Evolutionary conservation across 2,888 invertebrate genomes (phyloP).

Genomic region (Bembecia ichneumoniformis): DNA sequence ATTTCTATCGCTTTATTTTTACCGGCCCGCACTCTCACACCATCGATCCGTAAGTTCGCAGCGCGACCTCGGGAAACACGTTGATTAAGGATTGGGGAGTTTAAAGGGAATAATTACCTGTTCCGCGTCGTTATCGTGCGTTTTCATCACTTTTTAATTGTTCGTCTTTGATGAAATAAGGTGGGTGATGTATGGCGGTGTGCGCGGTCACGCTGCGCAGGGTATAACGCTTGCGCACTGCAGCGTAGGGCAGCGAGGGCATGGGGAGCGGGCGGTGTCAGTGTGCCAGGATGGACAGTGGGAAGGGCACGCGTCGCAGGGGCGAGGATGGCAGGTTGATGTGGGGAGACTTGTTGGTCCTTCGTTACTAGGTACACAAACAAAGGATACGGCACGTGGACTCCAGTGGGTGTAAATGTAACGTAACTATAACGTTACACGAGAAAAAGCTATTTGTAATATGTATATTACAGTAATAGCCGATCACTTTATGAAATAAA

Average conservation of each 20-base stretch:
- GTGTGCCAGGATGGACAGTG: neutral
- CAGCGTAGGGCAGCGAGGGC: slow-evolving; percentile 13
- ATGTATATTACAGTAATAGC: neutral
- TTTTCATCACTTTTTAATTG: slow-evolving; percentile 56
- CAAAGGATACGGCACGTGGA: slow-evolving; percentile 6
- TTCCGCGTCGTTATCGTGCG: slow-evolving; percentile 24
- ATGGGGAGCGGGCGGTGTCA: slow-evolving; percentile 4
- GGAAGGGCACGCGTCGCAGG: neutral
- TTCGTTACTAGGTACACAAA: slow-evolving; percentile 1
- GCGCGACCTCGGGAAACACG: slow-evolving; percentile 12
- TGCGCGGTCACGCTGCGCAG: slow-evolving; percentile 52
- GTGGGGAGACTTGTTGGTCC: slow-evolving; percentile 3
- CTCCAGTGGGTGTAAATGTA: slow-evolving; percentile 13
- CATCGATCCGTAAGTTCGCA: slow-evolving; percentile 34
- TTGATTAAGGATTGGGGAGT: slow-evolving; percentile 11
- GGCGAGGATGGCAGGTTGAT: neutral
- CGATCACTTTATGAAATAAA: too few species aligned
- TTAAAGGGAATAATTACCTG: slow-evolving; percentile 40
- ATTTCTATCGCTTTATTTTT: slow-evolving; percentile 67
- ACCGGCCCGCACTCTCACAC: slow-evolving; percentile 63
- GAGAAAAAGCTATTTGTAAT: neutral
- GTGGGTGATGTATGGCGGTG: slow-evolving; percentile 30
- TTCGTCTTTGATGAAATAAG: slow-evolving; percentile 47
- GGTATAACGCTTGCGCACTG: slow-evolving; percentile 21
- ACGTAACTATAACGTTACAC: neutral